Evolutionary conservation across 2,888 invertebrate species (phyloP).

Genomic region (Escarpia spicata): DNA sequence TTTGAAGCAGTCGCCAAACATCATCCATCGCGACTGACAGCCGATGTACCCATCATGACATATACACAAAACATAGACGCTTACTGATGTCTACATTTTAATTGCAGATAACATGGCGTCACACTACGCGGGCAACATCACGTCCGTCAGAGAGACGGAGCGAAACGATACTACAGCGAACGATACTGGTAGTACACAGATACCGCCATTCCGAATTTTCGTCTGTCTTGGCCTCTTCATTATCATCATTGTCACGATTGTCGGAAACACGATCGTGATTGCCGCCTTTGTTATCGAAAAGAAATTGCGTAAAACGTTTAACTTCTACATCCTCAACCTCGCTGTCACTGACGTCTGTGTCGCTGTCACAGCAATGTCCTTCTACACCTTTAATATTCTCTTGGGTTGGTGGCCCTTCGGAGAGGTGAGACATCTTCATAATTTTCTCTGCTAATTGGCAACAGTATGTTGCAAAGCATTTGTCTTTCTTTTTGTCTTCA

Average conservation of each 20-base stretch:
- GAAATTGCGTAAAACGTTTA: slow-evolving; percentile 60
- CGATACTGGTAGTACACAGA: not conserved
- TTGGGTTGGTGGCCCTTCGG: slow-evolving; percentile 63
- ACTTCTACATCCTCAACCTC: slow-evolving; percentile 53
- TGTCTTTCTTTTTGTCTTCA: too few species aligned
- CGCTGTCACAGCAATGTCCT: slow-evolving; percentile 59
- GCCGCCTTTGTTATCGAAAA: slow-evolving; percentile 57
- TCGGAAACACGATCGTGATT: slow-evolving; percentile 61
- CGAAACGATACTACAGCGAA: not conserved
- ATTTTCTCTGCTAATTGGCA: too few species aligned
- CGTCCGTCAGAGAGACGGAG: not conserved
- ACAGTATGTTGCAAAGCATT: too few species aligned
- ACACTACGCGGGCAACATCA: not conserved
- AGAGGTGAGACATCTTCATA: slow-evolving; percentile 36
- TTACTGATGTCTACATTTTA: too few species aligned
- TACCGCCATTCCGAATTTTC: not conserved
- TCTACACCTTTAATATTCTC: slow-evolving; percentile 57
- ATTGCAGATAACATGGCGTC: not conserved
- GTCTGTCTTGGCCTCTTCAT: slow-evolving; percentile 40
- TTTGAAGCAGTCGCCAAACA: too few species aligned
- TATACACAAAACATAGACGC: too few species aligned
- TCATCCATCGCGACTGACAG: too few species aligned
- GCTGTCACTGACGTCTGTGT: slow-evolving; percentile 58
- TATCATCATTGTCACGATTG: slow-evolving; percentile 48
- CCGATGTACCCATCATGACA: too few species aligned